Percentiles rank a stretch among this genome's conserved stretches.
Evolutionary conservation across 2,113 vertebrate species (phyloP).

Genomic region (Corythornis madagascariensis): DNA sequence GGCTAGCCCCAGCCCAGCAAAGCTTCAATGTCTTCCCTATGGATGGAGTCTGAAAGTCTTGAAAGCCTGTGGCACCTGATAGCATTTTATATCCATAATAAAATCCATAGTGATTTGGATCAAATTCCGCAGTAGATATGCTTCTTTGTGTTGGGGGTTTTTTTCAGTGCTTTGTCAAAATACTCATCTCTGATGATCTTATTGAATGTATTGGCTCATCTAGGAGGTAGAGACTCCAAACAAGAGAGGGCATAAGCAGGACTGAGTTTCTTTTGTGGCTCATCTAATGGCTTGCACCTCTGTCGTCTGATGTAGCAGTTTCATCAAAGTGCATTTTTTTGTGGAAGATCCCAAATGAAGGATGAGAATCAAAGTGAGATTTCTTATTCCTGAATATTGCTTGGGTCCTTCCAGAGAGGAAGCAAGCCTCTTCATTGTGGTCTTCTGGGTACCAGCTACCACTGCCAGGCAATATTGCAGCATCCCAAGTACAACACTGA

Average conservation of each 20-base stretch:
- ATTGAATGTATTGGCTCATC: background rate
- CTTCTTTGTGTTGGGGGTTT: background rate
- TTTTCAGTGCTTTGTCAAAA: background rate
- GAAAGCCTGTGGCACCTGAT: background rate
- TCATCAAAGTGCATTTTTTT: background rate
- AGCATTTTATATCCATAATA: background rate
- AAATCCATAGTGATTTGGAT: background rate
- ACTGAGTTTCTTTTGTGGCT: background rate
- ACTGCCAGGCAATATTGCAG: background rate
- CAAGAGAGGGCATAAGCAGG: background rate
- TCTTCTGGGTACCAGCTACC: background rate
- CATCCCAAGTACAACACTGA: background rate
- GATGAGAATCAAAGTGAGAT: background rate
- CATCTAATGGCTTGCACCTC: background rate
- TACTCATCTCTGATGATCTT: background rate
- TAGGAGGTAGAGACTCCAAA: background rate
- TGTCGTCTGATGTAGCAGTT: background rate
- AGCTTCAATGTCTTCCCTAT: background rate
- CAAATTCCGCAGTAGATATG: background rate
- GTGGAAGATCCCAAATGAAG: background rate
- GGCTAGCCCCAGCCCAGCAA: background rate
- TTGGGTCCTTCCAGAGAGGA: background rate
- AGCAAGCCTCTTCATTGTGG: background rate
- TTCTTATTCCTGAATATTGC: background rate
- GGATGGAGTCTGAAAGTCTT: background rate